Base-by-base conservation (phyloP, 2,113 vertebrate species). In the Corythoichthys haematopterus region DNA sequence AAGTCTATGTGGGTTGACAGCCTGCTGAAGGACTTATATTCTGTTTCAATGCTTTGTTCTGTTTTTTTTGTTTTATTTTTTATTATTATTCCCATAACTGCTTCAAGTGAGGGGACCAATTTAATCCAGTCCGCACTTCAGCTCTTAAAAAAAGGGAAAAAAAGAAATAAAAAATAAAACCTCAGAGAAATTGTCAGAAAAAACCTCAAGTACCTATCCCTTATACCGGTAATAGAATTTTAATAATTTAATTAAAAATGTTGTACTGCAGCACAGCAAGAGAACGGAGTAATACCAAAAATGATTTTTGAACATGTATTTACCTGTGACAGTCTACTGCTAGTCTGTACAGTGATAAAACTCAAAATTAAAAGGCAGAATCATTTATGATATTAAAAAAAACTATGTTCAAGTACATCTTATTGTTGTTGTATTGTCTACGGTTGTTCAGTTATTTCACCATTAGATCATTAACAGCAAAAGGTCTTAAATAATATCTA, bases 21-120 rank as follows among this genome's bases (percentile, higher is more conserved):
- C 16, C 33, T 40, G 38, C 7, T 20, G 52, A 56, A 52, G 51
- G 61, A 66, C 70, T 77, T 48, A 78, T 13, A 48, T 36, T 58
- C 1, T 55, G 2, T 58, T 72, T 73, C 16, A 57, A 35, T 9
- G 47, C 11, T 9, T 12, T 60, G 2, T 50, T 70, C 45, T 37
- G 11, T 73, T 75, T 66, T 62, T 40, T 69, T 8, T 43, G 6
- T 43, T 8, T 8, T 43, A 8, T 5, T 8, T 7, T 7, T 43
- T 5, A 43, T 7, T 7, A 43, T 7, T 43, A 10, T 64, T 65
- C 48, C 76, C 56, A 68, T 63, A 50, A 70, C 53, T 47, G 43
- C 71, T 73, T 62, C 20, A n/a, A 10, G 37, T 56, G 28, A 13
- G 28, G 11, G 53, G n/a, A 5, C 2, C 51, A 3, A 4, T 35